These are phyloP conservation scores for Frankliniella fusca DNA, from an alignment of 2,888 invertebrate genomes.

Conservation along the genomic window DNA sequence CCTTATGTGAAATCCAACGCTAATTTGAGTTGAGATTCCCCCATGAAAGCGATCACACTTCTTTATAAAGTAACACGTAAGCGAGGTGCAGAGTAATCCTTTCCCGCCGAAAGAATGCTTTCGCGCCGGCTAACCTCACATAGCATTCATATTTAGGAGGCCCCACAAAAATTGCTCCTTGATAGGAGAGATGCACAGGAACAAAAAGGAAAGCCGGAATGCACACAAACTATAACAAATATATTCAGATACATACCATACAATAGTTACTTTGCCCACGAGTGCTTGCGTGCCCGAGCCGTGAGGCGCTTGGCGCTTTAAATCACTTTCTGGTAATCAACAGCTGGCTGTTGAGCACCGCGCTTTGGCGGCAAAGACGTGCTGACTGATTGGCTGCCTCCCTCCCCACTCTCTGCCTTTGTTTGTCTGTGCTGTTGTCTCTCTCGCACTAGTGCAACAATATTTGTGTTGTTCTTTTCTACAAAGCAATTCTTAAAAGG, in stretches of 20 bases:
- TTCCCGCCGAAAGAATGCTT: conserved; percentile 17
- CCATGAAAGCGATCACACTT: neutral
- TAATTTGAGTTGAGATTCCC: neutral
- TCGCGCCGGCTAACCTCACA: neutral
- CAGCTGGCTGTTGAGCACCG: conserved; percentile 10
- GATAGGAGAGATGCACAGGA: no score
- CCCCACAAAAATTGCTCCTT: no score
- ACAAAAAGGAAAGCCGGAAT: no score
- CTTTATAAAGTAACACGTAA: neutral
- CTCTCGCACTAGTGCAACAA: no score
- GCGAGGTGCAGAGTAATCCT: neutral
- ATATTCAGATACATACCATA: no score
- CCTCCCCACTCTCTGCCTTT: neutral
- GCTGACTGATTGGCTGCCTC: neutral
- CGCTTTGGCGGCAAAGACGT: conserved; percentile 15
- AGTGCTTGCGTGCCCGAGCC: no score
- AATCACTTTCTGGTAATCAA: neutral
- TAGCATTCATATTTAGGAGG: no score
- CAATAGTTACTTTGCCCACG: no score
- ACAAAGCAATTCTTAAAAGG: no score
- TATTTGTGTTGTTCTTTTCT: no score
- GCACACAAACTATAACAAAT: no score
- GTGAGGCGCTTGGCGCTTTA: no score
- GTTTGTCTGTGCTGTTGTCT: neutral
- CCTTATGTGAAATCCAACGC: neutral